A percentile compares a stretch with the other conserved stretches of the same genome.
These are phyloP conservation scores for Plebejus anna DNA, from an alignment of 2,888 invertebrate species.

Conservation along the genomic window DNA sequence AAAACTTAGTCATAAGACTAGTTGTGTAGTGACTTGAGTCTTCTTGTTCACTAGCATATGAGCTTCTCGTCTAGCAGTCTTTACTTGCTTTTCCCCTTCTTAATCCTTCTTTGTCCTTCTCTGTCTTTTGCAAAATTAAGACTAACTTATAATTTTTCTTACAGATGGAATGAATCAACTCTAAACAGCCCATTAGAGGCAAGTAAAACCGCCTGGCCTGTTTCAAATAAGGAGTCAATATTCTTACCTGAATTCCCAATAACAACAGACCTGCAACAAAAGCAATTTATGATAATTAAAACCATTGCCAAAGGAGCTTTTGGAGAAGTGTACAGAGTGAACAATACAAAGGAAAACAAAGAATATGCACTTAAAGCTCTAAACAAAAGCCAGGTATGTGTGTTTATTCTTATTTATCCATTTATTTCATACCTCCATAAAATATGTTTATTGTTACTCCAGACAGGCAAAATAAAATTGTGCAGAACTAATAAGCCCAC, in stretches of 20 bases:
- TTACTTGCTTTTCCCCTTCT: background rate
- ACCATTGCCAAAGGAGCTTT: constrained; percentile 94
- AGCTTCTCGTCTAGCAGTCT: background rate
- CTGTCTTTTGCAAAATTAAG: background rate
- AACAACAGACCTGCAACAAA: constrained; percentile 78
- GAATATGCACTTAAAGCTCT: constrained; percentile 93
- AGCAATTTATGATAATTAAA: constrained; percentile 83
- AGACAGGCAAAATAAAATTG: no score
- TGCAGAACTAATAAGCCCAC: no score
- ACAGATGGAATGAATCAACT: constrained; percentile 84
- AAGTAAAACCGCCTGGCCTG: constrained; percentile 89
- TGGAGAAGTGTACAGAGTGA: constrained; percentile 92
- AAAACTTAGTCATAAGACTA: background rate
- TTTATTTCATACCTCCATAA: background rate
- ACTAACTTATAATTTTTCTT: constrained; percentile 38
- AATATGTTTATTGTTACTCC: no score
- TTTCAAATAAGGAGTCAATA: constrained; percentile 88
- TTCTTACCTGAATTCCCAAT: constrained; percentile 94
- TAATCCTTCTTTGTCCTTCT: no score
- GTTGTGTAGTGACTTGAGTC: no score
- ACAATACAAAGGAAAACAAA: constrained; percentile 81
- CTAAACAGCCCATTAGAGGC: constrained; percentile 78
- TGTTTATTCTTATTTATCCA: constrained; percentile 38
- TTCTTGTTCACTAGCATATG: no score
- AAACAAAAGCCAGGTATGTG: constrained; percentile 85